These are phyloP conservation scores for Bufotes viridis DNA, from an alignment of 2,797 vertebrate genomes.

Conservation along the genomic window DNA sequence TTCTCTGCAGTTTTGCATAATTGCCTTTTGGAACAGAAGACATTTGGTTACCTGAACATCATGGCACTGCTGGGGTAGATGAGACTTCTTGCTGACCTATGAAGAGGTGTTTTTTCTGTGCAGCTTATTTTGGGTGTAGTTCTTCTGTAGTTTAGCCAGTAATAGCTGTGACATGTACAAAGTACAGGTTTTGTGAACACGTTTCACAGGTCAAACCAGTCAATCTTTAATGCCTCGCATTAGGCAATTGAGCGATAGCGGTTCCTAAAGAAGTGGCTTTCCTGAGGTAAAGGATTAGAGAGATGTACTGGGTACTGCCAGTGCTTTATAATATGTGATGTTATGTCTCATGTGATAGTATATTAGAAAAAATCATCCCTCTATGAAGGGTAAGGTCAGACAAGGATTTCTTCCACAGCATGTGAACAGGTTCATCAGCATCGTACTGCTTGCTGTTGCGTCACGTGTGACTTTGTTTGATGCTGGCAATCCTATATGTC, in stretches of 20 bases:
- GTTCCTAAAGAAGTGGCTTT: background rate
- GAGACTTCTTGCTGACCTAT: background rate
- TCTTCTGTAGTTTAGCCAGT: background rate
- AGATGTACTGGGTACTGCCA: too few relatives aligned
- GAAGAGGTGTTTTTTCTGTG: background rate
- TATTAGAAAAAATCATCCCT: too few relatives aligned
- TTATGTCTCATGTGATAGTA: too few relatives aligned
- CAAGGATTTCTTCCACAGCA: too few relatives aligned
- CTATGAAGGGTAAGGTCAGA: too few relatives aligned
- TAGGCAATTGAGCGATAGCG: slow-evolving; percentile 6
- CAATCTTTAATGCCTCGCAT: background rate
- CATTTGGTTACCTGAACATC: background rate
- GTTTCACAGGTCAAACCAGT: background rate
- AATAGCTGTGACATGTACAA: background rate
- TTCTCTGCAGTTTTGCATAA: background rate
- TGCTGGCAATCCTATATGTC: too few relatives aligned
- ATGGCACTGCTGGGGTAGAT: background rate
- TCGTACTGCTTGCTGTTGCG: too few relatives aligned
- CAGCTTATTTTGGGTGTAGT: background rate
- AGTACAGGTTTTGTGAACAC: slow-evolving; percentile 30
- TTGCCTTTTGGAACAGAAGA: background rate
- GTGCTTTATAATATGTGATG: too few relatives aligned
- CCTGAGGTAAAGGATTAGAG: background rate
- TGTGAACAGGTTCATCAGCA: too few relatives aligned
- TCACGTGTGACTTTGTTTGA: too few relatives aligned